phyloP scores from a whole-genome alignment of 2,113 vertebrate genomes.

The Pelmatolapia mariae region DNA sequence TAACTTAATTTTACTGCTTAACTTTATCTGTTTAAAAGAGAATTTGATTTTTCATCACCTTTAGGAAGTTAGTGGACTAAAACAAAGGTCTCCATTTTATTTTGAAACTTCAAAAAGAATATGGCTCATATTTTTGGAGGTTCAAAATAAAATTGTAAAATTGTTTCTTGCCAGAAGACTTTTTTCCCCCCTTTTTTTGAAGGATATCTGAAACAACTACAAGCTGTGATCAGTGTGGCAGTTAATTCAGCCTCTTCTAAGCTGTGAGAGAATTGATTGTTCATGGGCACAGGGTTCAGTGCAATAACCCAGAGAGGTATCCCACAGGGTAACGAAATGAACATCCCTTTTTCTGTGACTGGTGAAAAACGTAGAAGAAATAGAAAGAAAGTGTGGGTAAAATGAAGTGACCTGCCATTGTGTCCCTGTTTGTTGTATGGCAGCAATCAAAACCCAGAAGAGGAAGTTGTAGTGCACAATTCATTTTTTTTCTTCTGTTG shows the following conservation, averaged over 20 bases:
- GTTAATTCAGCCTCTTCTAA: background rate
- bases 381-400: background rate
- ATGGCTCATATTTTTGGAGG: background rate
- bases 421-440: background rate
- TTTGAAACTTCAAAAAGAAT: background rate
- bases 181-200: background rate
- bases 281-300: background rate
- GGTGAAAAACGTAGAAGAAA: slow-evolving; percentile 8
- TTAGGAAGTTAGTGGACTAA: background rate
- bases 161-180: background rate
- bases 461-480: background rate
- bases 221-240: background rate
- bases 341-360: background rate
- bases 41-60: background rate
- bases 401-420: background rate
- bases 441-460: slow-evolving; percentile 25
- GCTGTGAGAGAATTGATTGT: background rate
- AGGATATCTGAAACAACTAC: background rate
- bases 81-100: background rate
- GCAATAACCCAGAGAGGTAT: background rate
- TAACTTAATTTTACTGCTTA: background rate
- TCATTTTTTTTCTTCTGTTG: background rate
- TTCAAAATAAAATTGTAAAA: background rate
- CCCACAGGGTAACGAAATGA: background rate
- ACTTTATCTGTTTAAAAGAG: background rate